Base-by-base conservation (phyloP, 35 echinoderm and acorn worm genomes). In the Chiridota heheva region DNA sequence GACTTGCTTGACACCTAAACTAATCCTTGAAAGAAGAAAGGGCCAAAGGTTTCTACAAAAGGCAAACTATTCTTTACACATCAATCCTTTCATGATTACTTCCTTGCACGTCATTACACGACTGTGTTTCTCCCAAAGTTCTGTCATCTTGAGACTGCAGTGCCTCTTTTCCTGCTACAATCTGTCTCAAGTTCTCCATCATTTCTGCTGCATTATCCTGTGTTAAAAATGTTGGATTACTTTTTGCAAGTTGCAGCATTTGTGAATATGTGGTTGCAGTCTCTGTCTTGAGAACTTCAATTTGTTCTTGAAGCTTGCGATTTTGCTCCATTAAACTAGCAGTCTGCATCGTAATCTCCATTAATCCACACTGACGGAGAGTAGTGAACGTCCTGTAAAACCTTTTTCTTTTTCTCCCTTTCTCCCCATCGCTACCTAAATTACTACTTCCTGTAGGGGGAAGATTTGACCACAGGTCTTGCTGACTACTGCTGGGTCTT, bases 261-360 rank as follows among this genome's bases (percentile, higher is more conserved):
- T 81, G 77, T 28, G 28, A 41, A 33, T 81, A 81, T 24, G 40
- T 42, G 10, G 18, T 6, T 43, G 57, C 31, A 33, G 91, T 89
- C 56, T 96, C 81, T 45, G 51, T 55, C 16, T 77, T 62, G 2
- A 96, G 72, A 18, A 67, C 42, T 25, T 49, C 36, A 7, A 96
- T 75, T 47, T 96, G 81, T 36, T 90, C 72, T 36, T 96, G 81
- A 43, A 96, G 48, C 25, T 80, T 47, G 12, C 49, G 5, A 70
- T 84, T 96, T 68, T 86, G 86, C 60, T 96, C 86, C 82, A 96
- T 96, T 20, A 96, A 68, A 1, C 86, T 71, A 20, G 91, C 91
- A 15, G 91, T 96, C 60, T 96, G 91, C 69, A 96, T 47, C 18
- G 91, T 90, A 29, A 96, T 82, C n/a, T 96, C 91, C 40, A 96